Base-by-base conservation (phyloP, 2,113 vertebrate genomes). In the Rafetus swinhoei region DNA sequence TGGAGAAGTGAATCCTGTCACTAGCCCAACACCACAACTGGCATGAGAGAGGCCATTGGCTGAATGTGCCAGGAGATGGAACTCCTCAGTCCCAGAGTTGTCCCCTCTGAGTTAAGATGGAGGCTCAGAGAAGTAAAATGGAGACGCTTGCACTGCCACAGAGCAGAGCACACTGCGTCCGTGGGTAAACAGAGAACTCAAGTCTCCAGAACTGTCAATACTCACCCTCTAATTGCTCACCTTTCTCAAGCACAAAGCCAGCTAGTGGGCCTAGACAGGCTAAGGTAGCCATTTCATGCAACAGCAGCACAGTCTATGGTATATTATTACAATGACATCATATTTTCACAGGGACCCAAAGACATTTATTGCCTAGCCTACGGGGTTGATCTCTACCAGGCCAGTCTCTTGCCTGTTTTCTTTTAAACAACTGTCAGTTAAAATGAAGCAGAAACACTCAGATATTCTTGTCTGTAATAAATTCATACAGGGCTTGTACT, bases 371-470 rank as follows among this genome's bases (percentile, higher is more conserved):
- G 9, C 45, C 80, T 56, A 94, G 85, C 74, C 82, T 85, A 4
- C 39, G 83, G 81, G 83, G 85, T 89, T 96, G 94, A 93, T 95
- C 89, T 94, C 87, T 57, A 87, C 45, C 95, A 95, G 93, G 76
- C 80, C 60, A 50, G 25, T 27, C 45, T 81, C 85, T 82, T 24
- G 35, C 52, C 85, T 92, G 72, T 25, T 87, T 84, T 92, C 57
- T 95, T 86, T 90, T 81, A 92, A 82, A 62, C 86, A 83, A 94
- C 92, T 97, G 96, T 94, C 84, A 79, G 87, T 84, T 93, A 89
- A 93, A 94, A 45, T 6, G 57, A 84, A 95, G 86, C 90, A 96
- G 76, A 90, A 93, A 80, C 69, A 77, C 92, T 95, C 94, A 96
- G 94, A 87, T 87, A 94, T 87, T 74, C 74, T 76, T 57, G 59